Percentiles rank a stretch among this genome's conserved stretches.
These are phyloP conservation scores for Heterotilapia buettikoferi DNA, from an alignment of 2,113 vertebrate genomes.

Conservation along the genomic window DNA sequence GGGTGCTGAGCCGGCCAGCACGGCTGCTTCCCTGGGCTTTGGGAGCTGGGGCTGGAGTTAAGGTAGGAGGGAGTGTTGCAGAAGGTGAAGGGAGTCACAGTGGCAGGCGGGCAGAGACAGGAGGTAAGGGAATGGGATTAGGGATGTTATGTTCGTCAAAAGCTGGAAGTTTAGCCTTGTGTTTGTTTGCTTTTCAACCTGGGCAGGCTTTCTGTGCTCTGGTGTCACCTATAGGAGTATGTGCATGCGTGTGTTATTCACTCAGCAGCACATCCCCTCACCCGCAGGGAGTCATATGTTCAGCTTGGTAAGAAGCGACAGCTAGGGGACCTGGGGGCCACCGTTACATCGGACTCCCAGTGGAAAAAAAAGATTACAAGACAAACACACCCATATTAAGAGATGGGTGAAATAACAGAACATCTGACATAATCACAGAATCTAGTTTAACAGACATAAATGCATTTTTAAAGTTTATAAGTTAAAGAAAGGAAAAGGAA, in stretches of 20 bases:
- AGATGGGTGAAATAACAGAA: not conserved
- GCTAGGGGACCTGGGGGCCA: not conserved
- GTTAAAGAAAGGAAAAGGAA: fast-evolving
- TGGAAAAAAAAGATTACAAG: not conserved
- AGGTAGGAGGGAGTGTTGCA: constrained; percentile 13
- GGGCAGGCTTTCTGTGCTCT: constrained; percentile 30
- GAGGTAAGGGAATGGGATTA: constrained; percentile 10
- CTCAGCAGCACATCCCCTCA: not conserved
- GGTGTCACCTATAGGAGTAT: not conserved
- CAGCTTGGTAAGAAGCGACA: constrained; percentile 3
- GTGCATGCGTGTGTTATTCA: not conserved
- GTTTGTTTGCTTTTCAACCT: not conserved
- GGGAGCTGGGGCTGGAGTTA: constrained; percentile 52
- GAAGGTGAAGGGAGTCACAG: constrained; percentile 5
- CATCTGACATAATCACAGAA: not conserved
- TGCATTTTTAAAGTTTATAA: not conserved
- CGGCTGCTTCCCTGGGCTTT: constrained; percentile 63
- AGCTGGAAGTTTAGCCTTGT: constrained; percentile 26
- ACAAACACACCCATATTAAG: not conserved
- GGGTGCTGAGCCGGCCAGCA: constrained; percentile 34
- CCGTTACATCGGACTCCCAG: not conserved
- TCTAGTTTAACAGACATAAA: not conserved
- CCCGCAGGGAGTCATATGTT: constrained; percentile 13
- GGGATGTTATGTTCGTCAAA: not conserved
- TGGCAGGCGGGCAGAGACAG: constrained; percentile 28